Conservation (phyloP, 2,888 invertebrate genomes). For the Drosophila lacicola region DNA sequence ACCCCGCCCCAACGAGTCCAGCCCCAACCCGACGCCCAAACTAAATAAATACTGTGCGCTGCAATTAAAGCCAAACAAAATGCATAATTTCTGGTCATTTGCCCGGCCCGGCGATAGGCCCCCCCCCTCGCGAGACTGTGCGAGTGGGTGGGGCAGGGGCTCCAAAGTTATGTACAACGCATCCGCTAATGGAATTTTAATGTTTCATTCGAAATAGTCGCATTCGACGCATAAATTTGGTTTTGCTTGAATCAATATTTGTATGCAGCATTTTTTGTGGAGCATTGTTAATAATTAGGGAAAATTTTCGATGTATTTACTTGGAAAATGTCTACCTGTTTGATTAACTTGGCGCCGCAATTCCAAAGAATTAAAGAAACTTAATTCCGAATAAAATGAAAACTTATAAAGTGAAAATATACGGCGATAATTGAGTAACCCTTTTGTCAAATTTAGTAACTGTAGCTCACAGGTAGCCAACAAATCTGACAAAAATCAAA, state of each 20-base stretch:
- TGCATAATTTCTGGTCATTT: slow-evolving; percentile 74
- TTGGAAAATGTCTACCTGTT: slow-evolving; percentile 46
- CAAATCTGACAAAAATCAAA: too few relatives aligned
- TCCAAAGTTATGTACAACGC: slow-evolving; percentile 63
- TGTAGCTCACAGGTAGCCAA: too few relatives aligned
- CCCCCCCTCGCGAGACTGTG: background rate
- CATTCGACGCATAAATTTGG: slow-evolving; percentile 57
- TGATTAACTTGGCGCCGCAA: slow-evolving; percentile 55
- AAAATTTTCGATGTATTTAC: slow-evolving; percentile 51
- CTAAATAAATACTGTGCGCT: slow-evolving; percentile 56
- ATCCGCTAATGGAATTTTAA: slow-evolving; percentile 80
- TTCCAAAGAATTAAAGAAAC: slow-evolving; percentile 47
- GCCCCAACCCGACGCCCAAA: slow-evolving; percentile 9
- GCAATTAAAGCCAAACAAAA: slow-evolving; percentile 77
- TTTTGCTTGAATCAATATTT: slow-evolving; percentile 57
- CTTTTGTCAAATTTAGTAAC: too few relatives aligned
- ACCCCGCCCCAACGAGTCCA: background rate
- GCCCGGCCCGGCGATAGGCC: slow-evolving; percentile 50
- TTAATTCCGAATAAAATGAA: slow-evolving; percentile 32
- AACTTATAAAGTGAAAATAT: background rate
- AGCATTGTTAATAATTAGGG: slow-evolving; percentile 47
- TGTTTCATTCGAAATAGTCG: slow-evolving; percentile 75
- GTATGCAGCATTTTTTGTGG: slow-evolving; percentile 23
- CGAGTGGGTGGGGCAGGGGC: background rate
- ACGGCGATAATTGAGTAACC: too few relatives aligned